Conservation (phyloP, 2,888 invertebrate species). For the Pediacus dermestoides region DNA sequence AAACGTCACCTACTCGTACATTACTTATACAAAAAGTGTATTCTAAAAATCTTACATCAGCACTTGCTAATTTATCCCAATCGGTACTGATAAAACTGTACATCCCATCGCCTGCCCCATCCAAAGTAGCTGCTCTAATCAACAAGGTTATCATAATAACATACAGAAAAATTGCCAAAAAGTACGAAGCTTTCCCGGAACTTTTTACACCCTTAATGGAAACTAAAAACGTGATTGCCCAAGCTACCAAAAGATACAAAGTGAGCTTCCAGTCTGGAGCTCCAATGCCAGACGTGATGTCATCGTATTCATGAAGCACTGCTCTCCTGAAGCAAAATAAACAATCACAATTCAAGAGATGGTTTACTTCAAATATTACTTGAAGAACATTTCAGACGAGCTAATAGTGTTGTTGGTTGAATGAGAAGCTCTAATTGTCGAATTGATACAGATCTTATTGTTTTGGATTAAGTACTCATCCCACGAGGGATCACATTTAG, state of each 20-base stretch:
- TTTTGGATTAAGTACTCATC: conserved; percentile 26
- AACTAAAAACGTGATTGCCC: conserved; percentile 66
- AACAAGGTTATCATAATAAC: conserved; percentile 72
- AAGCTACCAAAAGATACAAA: conserved; percentile 63
- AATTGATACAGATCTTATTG: conserved; percentile 33
- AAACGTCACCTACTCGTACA: background rate
- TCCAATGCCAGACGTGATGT: conserved; percentile 51
- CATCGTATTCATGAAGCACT: conserved; percentile 52
- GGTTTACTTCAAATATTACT: too few relatives aligned
- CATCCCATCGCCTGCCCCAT: conserved; percentile 72
- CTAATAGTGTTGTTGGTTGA: conserved; percentile 30
- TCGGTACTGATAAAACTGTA: conserved; percentile 75
- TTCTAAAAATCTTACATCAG: conserved; percentile 57
- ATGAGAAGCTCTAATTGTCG: conserved; percentile 18
- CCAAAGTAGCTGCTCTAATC: conserved; percentile 61
- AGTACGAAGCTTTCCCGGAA: conserved; percentile 80
- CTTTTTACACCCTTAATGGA: conserved; percentile 72
- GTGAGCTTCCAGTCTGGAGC: conserved; percentile 66
- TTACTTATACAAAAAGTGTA: too few relatives aligned
- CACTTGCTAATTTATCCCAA: conserved; percentile 69
- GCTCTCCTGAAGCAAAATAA: conserved; percentile 52
- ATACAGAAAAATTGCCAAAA: conserved; percentile 85
- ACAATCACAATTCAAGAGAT: too few relatives aligned
- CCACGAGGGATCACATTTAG: conserved; percentile 62
- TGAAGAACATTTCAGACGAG: conserved; percentile 55